Evolutionary conservation across 2,888 invertebrate genomes (phyloP).

Genomic region (Drosophila greeni): DNA sequence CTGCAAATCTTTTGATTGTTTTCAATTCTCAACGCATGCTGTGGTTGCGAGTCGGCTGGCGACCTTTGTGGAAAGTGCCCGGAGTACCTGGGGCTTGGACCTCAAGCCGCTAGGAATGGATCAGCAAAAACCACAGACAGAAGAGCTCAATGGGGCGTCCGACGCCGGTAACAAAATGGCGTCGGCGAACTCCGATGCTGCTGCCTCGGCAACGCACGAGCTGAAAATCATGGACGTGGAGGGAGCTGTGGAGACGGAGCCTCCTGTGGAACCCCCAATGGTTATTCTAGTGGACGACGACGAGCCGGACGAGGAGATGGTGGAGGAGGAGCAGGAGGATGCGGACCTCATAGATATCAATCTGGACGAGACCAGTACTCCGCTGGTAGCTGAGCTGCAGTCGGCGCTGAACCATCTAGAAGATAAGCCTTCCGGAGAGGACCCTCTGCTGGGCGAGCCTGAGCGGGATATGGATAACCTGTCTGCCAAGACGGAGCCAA

Average conservation of each 20-base stretch:
- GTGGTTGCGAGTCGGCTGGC: background rate
- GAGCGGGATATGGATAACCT: slow-evolving; percentile 36
- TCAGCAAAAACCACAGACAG: background rate
- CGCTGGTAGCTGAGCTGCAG: slow-evolving; percentile 23
- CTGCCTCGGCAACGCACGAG: slow-evolving; percentile 39
- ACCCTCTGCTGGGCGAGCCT: slow-evolving; percentile 17
- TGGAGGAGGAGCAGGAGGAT: slow-evolving; percentile 13
- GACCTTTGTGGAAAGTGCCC: background rate
- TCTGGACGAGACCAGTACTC: slow-evolving; percentile 16
- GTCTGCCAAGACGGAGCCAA: slow-evolving; percentile 44
- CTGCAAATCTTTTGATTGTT: slow-evolving; percentile 1
- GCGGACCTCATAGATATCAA: slow-evolving; percentile 28
- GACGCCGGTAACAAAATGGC: slow-evolving; percentile 66
- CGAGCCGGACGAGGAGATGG: slow-evolving; percentile 15
- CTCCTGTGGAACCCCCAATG: background rate
- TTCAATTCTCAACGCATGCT: slow-evolving; percentile 7
- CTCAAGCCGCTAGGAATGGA: slow-evolving; percentile 16
- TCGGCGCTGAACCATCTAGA: background rate
- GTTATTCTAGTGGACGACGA: slow-evolving; percentile 54
- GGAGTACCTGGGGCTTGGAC: background rate
- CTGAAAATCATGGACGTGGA: slow-evolving; percentile 63
- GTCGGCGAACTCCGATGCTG: slow-evolving; percentile 37
- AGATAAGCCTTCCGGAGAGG: slow-evolving; percentile 18
- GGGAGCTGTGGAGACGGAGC: slow-evolving; percentile 30
- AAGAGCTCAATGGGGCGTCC: background rate